Conservation (phyloP, 92 coral and sea anemone genomes). For the Epizoanthus ramosus region DNA sequence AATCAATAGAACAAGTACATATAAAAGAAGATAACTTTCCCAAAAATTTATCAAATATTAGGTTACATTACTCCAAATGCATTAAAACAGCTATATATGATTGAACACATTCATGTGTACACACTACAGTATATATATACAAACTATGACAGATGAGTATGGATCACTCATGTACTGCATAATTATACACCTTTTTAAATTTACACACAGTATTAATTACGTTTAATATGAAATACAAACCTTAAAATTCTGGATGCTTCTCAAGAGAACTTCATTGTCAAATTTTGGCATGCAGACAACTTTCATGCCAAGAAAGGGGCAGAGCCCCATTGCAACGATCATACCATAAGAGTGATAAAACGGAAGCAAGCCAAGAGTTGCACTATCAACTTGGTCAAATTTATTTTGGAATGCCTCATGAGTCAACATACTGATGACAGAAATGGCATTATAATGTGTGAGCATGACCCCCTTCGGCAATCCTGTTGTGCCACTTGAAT, state of each 20-base stretch:
- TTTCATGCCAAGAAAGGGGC: conserved; percentile 61
- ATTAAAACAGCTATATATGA: too few species aligned
- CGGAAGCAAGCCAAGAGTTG: conserved; percentile 65
- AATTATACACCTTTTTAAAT: too few species aligned
- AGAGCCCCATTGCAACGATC: conserved; percentile 51
- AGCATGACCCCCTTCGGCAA: conserved; percentile 88
- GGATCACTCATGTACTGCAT: too few species aligned
- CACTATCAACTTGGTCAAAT: conserved; percentile 19
- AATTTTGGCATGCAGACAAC: conserved; percentile 76
- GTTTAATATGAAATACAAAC: conserved; percentile 30
- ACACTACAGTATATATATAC: too few species aligned
- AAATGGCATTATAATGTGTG: conserved; percentile 69
- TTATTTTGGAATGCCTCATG: conserved; percentile 43
- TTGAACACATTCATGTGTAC: too few species aligned
- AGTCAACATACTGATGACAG: conserved; percentile 54
- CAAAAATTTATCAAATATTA: too few species aligned
- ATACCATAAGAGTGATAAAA: conserved; percentile 82
- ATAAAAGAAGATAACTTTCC: too few species aligned
- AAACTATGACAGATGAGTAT: too few species aligned
- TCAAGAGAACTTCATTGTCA: conserved; percentile 70
- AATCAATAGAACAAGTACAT: too few species aligned
- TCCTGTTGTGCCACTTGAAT: conserved; percentile 94
- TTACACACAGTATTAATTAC: too few species aligned
- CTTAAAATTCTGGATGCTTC: conserved; percentile 64
- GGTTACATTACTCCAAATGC: too few species aligned